Base-by-base conservation (phyloP, 1,140 invertebrate species). In the Coelopa frigida region DNA sequence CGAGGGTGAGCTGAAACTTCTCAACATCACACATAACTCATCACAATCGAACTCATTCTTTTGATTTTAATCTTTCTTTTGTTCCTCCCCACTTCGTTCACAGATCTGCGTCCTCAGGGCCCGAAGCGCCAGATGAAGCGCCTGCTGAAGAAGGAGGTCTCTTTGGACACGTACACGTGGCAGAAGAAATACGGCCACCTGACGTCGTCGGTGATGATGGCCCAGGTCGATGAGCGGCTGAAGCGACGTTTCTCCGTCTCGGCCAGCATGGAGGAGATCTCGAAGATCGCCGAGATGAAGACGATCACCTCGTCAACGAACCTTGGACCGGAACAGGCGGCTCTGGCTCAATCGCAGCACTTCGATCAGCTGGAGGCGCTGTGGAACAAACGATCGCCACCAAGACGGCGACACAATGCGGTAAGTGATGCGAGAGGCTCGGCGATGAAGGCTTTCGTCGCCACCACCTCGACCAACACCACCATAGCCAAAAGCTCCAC, bases 201-300 rank as follows among this genome's bases (percentile, higher is more conserved):
- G 4, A 87, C 85, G 0, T 85, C 84, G 3, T 84, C 83, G 12
- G 78, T 84, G 11, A 83, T 85, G 74, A 83, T 85, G 71, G 82
- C 84, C 2, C 79, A 84, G 51, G 82, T 87, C 2, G 85, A 87
- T 55, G 84, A 88, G 64, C 72, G 83, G 31, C 64, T 87, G 8
- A 86, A 84, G 65, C 72, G 85, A 40, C 74, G 85, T 55, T 88
- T 88, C 59, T 86, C 83, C 15, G 85, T 87, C 3, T 87, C 84
- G 3, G 84, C 85, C 18, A 86, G 83, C 31, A 88, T 88, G 85
- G 85, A 87, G 70, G 85, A 88, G 68, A 87, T 87, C 50, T 83
- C 81, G 0, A 84, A 83, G 70, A 82, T 83, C 44, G 75, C 75
- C 54, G 78, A 76, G 65, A 82, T 69, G 70, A 80, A 70, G 73